Conservation (phyloP, 2,888 invertebrate genomes). For the Erynnis tages region DNA sequence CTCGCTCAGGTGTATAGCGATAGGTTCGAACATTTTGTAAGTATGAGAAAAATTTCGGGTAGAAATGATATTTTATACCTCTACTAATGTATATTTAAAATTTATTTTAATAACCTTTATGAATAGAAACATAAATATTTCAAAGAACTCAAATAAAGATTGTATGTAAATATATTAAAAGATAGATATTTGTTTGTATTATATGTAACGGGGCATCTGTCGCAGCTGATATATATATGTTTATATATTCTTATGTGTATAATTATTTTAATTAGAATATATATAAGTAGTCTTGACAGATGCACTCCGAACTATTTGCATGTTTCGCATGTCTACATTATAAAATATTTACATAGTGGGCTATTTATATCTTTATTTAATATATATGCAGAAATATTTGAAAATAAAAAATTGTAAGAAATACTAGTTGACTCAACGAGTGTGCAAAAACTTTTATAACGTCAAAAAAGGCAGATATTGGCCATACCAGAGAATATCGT, state of each 20-base stretch:
- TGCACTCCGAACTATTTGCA: background rate
- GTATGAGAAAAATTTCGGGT: slow-evolving; percentile 54
- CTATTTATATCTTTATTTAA: too few relatives aligned
- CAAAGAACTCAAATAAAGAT: background rate
- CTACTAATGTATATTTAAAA: slow-evolving; percentile 31
- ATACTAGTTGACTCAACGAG: too few relatives aligned
- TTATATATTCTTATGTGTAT: background rate
- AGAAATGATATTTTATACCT: slow-evolving; percentile 39
- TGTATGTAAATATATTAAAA: slow-evolving; percentile 19
- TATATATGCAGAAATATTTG: too few relatives aligned
- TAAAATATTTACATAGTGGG: too few relatives aligned
- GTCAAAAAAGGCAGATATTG: too few relatives aligned
- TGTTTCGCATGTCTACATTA: slow-evolving; percentile 15
- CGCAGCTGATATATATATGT: background rate
- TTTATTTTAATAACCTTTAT: slow-evolving; percentile 27
- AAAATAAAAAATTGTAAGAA: too few relatives aligned
- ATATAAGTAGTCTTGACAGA: slow-evolving; percentile 8
- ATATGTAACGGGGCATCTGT: slow-evolving; percentile 5
- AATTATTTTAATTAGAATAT: background rate
- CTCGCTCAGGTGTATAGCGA: slow-evolving; percentile 71
- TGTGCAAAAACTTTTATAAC: too few relatives aligned
- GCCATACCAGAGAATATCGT: too few relatives aligned
- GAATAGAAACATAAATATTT: slow-evolving; percentile 25
- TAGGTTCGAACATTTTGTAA: slow-evolving; percentile 64
- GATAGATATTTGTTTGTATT: background rate